Conservation (phyloP, 2,797 vertebrate species). For the Hemitrygon akajei region DNA sequence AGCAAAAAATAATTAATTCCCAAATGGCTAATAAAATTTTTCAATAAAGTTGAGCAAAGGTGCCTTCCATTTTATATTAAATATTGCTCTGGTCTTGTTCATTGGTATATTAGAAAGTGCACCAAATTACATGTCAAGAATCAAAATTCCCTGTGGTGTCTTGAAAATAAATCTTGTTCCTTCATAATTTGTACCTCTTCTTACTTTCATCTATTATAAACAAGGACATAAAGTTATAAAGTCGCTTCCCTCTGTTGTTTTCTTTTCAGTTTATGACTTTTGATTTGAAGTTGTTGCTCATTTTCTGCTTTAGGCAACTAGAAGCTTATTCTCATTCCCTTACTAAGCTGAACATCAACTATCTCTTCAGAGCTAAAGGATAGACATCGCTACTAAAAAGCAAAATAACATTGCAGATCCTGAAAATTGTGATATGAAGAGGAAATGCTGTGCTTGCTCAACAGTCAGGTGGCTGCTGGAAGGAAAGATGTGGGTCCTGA, state of each 20-base stretch:
- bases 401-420: too few species aligned
- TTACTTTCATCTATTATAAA: background rate
- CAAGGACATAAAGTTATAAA: background rate
- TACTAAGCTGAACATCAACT: too few species aligned
- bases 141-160: background rate
- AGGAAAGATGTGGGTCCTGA: too few species aligned
- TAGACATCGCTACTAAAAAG: background rate
- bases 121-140: background rate
- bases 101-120: background rate
- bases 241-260: background rate
- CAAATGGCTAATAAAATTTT: background rate
- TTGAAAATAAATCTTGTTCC: background rate
- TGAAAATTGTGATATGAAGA: too few species aligned
- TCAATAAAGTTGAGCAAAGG: conserved; percentile 9
- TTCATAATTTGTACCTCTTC: background rate
- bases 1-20: conserved; percentile 2
- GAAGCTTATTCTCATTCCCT: background rate
- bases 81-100: background rate
- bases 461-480: too few species aligned
- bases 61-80: background rate
- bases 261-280: background rate
- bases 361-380: background rate
- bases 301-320: background rate
- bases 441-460: too few species aligned
- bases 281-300: background rate